Evolutionary conservation across 2,797 vertebrate genomes (phyloP).

Genomic region (Helarctos malayanus): DNA sequence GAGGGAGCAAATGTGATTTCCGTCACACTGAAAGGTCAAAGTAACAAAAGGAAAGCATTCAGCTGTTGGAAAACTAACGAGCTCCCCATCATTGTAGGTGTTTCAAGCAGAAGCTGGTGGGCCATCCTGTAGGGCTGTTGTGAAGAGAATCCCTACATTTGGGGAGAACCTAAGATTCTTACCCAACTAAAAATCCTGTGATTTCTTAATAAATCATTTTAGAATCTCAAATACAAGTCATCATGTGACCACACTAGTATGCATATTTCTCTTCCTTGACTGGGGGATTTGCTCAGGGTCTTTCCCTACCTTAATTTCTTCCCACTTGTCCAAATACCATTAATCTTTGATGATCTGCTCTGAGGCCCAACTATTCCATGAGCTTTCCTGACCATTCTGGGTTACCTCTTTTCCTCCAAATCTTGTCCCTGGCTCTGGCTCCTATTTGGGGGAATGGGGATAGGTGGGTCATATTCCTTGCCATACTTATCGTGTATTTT

Average conservation of each 20-base stretch:
- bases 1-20: neutral
- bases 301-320: neutral
- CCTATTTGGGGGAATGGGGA: neutral
- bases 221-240: neutral
- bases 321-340: neutral
- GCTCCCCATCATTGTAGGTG: neutral
- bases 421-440: neutral
- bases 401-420: neutral
- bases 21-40: neutral
- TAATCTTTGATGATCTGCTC: neutral
- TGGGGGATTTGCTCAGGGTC: neutral
- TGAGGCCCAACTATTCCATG: neutral
- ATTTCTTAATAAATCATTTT: slow-evolving; percentile 25
- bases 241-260: neutral
- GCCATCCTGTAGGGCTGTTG: neutral
- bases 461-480: neutral
- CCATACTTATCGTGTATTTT: neutral
- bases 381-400: neutral
- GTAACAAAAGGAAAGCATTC: neutral
- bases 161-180: neutral
- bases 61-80: neutral
- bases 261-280: neutral
- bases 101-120: neutral
- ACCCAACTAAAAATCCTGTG: neutral
- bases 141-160: neutral